Conservation (phyloP, 2,888 invertebrate genomes). For the Chironomus tentans region DNA sequence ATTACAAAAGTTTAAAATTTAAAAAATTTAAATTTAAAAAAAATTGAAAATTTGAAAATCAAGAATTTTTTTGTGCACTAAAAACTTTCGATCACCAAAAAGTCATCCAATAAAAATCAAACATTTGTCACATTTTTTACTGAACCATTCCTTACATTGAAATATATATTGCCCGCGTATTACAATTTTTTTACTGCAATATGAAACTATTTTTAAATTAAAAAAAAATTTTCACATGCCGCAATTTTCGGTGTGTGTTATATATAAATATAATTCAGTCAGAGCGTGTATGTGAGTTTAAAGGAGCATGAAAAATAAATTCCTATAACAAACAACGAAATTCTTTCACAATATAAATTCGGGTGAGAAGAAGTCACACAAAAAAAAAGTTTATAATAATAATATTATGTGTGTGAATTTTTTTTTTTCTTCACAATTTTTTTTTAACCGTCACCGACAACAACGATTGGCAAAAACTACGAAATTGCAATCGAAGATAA, state of each 20-base stretch:
- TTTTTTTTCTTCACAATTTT: not conserved
- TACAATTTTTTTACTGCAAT: not conserved
- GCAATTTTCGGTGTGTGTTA: not conserved
- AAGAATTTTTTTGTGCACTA: no score
- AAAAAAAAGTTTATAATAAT: not conserved
- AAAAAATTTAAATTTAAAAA: no score
- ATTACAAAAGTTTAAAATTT: no score
- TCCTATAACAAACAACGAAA: not conserved
- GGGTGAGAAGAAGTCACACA: not conserved
- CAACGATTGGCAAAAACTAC: no score
- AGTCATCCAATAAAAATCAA: no score
- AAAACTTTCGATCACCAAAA: no score
- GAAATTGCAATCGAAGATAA: no score
- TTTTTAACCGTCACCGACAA: not conserved
- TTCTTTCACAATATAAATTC: not conserved
- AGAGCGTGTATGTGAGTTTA: not conserved
- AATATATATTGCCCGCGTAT: no score
- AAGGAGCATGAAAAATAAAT: not conserved
- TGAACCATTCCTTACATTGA: no score
- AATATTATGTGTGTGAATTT: not conserved
- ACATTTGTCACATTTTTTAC: no score
- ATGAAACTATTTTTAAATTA: constrained; percentile 24
- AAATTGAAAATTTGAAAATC: no score
- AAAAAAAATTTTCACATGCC: constrained; percentile 6
- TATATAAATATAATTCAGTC: no score